phyloP scores from a whole-genome alignment of 2,888 invertebrate species.

The Caenorhabditis angaria region DNA sequence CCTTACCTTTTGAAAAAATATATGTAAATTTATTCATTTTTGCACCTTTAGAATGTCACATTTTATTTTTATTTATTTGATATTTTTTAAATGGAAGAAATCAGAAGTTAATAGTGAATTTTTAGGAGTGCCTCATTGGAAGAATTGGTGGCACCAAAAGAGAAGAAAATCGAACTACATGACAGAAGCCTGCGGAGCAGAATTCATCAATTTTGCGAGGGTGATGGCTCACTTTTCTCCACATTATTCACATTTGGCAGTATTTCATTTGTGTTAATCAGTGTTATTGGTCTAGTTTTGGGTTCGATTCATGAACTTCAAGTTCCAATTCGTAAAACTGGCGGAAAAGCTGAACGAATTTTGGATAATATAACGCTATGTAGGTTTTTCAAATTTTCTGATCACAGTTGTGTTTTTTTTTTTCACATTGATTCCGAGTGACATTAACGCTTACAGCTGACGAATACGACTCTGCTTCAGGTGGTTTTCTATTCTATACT shows the following conservation, averaged over 20 bases:
- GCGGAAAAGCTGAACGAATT: conserved; percentile 38
- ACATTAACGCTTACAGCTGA: conserved; percentile 3
- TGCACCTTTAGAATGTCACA: background rate
- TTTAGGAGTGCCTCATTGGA: conserved; percentile 65
- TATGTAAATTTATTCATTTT: background rate
- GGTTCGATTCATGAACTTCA: conserved; percentile 68
- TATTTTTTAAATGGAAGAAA: too few species aligned
- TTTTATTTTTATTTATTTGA: conserved; percentile 5
- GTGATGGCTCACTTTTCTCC: conserved; percentile 61
- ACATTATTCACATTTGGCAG: conserved; percentile 64
- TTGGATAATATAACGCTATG: conserved; percentile 36
- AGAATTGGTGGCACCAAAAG: conserved; percentile 56
- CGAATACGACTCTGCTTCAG: background rate
- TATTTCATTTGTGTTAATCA: conserved; percentile 67
- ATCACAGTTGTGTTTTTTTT: background rate
- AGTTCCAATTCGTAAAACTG: conserved; percentile 57
- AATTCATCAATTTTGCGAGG: conserved; percentile 64
- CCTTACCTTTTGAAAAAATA: background rate
- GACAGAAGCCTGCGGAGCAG: conserved; percentile 51
- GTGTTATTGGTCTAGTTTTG: conserved; percentile 66
- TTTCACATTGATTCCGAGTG: background rate
- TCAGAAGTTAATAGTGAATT: background rate
- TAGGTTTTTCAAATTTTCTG: conserved; percentile 17
- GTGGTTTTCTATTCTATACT: background rate
- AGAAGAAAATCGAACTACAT: conserved; percentile 55